Conservation (phyloP, 2,113 vertebrate genomes). For the Canis aureus region DNA sequence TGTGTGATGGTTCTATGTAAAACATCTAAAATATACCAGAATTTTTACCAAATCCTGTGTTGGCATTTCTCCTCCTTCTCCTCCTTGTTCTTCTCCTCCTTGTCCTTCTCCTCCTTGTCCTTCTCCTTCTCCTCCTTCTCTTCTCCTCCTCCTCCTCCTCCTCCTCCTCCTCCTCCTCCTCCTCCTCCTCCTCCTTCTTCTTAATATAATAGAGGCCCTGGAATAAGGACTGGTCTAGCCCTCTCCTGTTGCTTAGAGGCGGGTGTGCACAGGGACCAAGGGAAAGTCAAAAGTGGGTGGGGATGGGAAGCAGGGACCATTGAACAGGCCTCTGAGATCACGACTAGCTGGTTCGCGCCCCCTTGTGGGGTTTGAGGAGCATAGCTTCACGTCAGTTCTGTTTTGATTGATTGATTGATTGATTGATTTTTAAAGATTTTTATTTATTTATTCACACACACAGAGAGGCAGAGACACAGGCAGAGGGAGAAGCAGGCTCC, state of each 20-base stretch:
- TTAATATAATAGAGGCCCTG: not conserved
- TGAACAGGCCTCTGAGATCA: rapidly evolving
- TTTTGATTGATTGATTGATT: not conserved
- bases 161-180: too few relatives aligned
- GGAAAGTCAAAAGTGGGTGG: too few relatives aligned
- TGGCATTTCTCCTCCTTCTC: not conserved
- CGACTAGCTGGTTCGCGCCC: not conserved
- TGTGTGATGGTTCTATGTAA: not conserved
- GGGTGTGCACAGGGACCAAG: rapidly evolving
- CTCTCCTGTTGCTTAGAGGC: not conserved
- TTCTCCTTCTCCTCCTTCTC: too few relatives aligned
- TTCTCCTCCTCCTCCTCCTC: not conserved
- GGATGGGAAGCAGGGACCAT: too few relatives aligned
- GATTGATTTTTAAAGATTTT: too few relatives aligned
- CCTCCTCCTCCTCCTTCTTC: not conserved
- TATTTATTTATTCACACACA: too few relatives aligned
- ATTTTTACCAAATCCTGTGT: not conserved
- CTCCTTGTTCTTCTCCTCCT: too few relatives aligned
- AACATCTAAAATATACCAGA: not conserved
- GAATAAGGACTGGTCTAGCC: not conserved
- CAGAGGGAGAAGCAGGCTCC: too few relatives aligned
- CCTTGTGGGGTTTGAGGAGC: not conserved
- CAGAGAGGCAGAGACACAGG: too few relatives aligned
- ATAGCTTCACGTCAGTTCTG: not conserved
- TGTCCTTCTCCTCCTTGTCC: not conserved